Conservation (phyloP, 2,113 vertebrate genomes). For the Tupaia tana region DNA sequence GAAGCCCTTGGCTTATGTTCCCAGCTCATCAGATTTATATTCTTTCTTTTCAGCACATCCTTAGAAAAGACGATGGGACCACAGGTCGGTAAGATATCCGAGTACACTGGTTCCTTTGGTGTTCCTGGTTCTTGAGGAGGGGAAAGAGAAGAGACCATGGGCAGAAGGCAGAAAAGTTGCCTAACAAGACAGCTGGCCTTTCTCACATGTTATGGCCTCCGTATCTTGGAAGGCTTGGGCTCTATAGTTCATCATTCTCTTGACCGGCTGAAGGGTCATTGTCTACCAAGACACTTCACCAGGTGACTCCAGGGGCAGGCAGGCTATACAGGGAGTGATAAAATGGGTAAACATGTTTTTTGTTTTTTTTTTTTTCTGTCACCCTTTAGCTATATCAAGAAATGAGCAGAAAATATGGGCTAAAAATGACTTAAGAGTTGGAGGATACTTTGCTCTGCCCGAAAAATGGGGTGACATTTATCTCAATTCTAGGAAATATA, state of each 20-base stretch:
- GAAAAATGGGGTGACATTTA: background rate
- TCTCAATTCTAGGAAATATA: background rate
- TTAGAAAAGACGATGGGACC: slow-evolving; percentile 13
- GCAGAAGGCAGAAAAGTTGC: background rate
- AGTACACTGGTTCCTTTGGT: background rate
- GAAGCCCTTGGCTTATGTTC: background rate
- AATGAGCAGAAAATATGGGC: background rate
- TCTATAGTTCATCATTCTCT: background rate
- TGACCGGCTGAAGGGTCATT: background rate
- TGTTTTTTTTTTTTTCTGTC: background rate
- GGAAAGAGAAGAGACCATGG: background rate
- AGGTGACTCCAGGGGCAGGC: background rate
- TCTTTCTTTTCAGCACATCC: slow-evolving; percentile 60
- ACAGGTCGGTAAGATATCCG: slow-evolving; percentile 55
- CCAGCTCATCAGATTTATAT: background rate
- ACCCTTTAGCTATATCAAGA: background rate
- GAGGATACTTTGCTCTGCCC: background rate
- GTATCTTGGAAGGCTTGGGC: background rate
- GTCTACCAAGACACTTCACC: background rate
- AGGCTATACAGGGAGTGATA: background rate
- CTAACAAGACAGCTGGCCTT: background rate
- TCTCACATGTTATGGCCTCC: no score
- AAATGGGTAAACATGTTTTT: background rate
- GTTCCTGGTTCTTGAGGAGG: background rate
- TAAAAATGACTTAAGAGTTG: background rate